Conservation (phyloP, 2,113 vertebrate species). For the Sorex fumeus region DNA sequence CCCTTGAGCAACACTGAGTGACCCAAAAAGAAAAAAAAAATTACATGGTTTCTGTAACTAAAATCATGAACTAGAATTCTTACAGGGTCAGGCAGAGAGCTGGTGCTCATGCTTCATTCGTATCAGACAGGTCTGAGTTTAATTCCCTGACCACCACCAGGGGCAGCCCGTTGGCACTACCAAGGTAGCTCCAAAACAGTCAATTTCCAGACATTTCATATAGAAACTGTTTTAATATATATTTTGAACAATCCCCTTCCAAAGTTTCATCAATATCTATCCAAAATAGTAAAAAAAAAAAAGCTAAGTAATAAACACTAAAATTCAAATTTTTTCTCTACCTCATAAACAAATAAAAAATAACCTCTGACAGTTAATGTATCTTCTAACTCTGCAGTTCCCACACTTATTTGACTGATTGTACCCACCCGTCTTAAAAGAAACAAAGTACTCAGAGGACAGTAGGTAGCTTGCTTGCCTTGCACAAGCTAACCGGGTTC, state of each 20-base stretch:
- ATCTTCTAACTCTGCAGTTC: too few relatives aligned
- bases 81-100: not conserved
- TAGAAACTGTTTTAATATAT: slow-evolving; percentile 43
- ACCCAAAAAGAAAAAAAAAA: not conserved
- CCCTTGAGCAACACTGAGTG: too few relatives aligned
- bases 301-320: slow-evolving; percentile 37
- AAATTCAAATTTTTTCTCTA: slow-evolving; percentile 35
- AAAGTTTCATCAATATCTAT: slow-evolving; percentile 59
- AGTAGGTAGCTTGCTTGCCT: too few relatives aligned
- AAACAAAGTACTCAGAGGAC: too few relatives aligned
- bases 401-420: too few relatives aligned
- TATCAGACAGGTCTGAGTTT: too few relatives aligned
- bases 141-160: too few relatives aligned
- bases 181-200: too few relatives aligned
- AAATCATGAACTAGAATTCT: slow-evolving; percentile 46
- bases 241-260: slow-evolving; percentile 16
- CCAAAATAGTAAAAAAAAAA: slow-evolving; percentile 20
- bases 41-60: slow-evolving; percentile 13
- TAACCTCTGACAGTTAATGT: not conserved
- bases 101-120: too few relatives aligned
- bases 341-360: slow-evolving; percentile 23
- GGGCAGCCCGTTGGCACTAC: too few relatives aligned
- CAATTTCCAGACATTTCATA: slow-evolving; percentile 2
- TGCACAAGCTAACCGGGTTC: too few relatives aligned
- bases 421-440: too few relatives aligned